Percentiles rank a stretch among this genome's conserved stretches.
Evolutionary conservation across 2,113 vertebrate genomes (phyloP).

Genomic region (Orcinus orca): DNA sequence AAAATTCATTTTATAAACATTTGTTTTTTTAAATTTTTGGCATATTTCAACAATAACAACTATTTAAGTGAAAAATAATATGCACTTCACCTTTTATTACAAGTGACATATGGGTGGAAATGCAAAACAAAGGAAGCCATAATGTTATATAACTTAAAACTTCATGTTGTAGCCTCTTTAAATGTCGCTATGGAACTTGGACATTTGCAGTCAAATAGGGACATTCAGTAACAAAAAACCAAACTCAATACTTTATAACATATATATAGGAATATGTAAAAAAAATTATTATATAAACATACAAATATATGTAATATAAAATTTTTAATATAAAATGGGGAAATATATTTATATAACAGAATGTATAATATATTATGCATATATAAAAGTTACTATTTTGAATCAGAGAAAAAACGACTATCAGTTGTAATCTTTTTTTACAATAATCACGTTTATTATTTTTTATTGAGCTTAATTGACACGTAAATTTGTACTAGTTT

Average conservation of each 20-base stretch:
- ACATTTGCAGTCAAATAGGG: neutral
- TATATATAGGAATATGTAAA: neutral
- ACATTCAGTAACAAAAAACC: neutral
- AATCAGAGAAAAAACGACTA: neutral
- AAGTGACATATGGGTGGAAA: neutral
- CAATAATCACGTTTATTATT: neutral
- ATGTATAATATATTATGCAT: neutral
- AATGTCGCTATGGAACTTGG: neutral
- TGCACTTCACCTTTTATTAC: neutral
- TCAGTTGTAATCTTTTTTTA: neutral
- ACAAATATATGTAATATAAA: neutral
- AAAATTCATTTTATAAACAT: neutral
- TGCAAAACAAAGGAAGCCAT: neutral
- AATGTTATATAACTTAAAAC: neutral
- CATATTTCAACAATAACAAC: neutral
- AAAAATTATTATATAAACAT: neutral
- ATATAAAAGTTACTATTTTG: neutral
- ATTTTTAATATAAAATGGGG: neutral
- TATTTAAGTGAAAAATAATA: neutral
- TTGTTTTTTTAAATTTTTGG: neutral
- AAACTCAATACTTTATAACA: neutral
- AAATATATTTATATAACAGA: neutral
- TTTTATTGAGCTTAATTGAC: neutral
- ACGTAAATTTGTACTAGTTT: neutral
- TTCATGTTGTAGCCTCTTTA: neutral